Percentiles rank a stretch among this genome's conserved stretches.
Evolutionary conservation across 2,797 vertebrate species (phyloP).

Genomic region (Erithacus rubecula): DNA sequence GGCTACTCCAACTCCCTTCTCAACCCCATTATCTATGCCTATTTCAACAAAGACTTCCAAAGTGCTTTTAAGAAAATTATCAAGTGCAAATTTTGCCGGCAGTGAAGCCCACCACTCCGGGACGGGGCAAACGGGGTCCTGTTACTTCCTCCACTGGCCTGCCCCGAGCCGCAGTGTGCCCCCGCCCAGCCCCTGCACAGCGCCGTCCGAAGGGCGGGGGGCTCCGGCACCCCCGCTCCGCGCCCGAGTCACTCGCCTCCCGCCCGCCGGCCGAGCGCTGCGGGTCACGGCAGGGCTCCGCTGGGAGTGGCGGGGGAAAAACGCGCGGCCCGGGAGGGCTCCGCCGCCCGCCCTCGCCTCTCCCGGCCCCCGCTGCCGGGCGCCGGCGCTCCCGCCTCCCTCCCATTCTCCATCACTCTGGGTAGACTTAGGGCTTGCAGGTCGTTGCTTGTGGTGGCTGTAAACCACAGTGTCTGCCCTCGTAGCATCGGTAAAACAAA

Average conservation of each 20-base stretch:
- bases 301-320: not conserved
- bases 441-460: not conserved
- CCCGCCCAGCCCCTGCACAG: not conserved
- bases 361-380: not conserved
- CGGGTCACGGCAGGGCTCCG: not conserved
- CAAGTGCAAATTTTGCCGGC: conserved; percentile 92
- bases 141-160: not conserved
- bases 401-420: conserved; percentile 20
- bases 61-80: conserved; percentile 97
- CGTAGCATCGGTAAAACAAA: conserved; percentile 42
- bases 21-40: conserved; percentile 97
- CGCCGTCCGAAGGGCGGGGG: not conserved
- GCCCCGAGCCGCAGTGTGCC: not conserved
- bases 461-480: conserved; percentile 33
- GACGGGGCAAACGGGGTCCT: not conserved
- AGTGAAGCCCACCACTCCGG: conserved; percentile 50
- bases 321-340: not conserved
- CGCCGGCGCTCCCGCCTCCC: not conserved
- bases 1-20: conserved; percentile 98
- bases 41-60: conserved; percentile 99
- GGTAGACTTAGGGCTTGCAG: conserved; percentile 62
- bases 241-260: not conserved
- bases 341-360: too few species aligned
- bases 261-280: not conserved
- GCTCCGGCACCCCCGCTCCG: not conserved